Evolutionary conservation across 2,113 vertebrate species (phyloP).

Genomic region (Tapirus terrestris): DNA sequence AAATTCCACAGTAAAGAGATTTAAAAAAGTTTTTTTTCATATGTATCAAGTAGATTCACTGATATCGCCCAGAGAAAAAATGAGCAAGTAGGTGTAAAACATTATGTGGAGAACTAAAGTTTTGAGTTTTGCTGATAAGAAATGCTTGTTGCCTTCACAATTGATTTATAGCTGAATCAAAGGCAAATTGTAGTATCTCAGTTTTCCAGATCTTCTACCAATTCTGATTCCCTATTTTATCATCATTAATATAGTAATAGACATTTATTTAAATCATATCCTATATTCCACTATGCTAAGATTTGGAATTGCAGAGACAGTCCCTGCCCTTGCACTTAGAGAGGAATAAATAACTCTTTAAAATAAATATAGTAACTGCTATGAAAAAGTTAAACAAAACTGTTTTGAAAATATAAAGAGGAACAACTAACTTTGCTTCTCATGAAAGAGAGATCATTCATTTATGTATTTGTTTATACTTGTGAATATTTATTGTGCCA

Average conservation of each 20-base stretch:
- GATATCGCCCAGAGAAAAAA: background rate
- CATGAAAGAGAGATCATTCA: background rate
- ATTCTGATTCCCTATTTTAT: background rate
- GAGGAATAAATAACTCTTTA: background rate
- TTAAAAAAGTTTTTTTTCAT: background rate
- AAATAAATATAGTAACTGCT: background rate
- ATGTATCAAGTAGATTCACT: background rate
- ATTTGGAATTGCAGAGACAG: background rate
- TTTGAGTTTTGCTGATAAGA: background rate
- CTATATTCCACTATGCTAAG: background rate
- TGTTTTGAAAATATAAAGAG: background rate
- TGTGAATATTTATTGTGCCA: background rate
- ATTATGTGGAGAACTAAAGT: background rate
- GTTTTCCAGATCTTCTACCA: background rate
- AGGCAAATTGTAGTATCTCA: background rate
- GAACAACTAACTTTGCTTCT: background rate
- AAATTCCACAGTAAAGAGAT: background rate
- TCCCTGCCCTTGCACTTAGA: background rate
- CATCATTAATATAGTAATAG: background rate
- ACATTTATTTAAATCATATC: background rate
- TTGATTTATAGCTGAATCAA: background rate
- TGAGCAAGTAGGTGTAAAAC: background rate
- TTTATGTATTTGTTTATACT: background rate
- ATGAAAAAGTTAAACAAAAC: background rate
- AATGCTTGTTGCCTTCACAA: background rate